Percentiles rank a stretch among this genome's conserved stretches.
Evolutionary conservation across 2,888 invertebrate species (phyloP).

Genomic region (Ornithoptera alexandrae): DNA sequence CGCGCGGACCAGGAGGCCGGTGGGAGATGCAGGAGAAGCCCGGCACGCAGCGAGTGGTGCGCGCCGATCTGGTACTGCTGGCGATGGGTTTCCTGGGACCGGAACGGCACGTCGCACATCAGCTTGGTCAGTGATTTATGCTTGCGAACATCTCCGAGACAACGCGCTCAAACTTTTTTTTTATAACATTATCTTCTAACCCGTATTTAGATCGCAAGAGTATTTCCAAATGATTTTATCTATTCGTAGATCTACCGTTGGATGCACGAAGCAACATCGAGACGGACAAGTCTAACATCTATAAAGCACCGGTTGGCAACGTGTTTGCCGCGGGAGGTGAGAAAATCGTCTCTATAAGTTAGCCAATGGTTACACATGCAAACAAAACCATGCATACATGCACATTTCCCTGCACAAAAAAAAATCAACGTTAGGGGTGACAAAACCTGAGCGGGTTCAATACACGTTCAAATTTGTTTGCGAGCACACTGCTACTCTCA

Average conservation of each 20-base stretch:
- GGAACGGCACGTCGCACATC: constrained; percentile 92
- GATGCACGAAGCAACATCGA: constrained; percentile 96
- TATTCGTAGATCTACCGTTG: constrained; percentile 82
- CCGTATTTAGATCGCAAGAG: no score
- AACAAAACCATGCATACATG: no score
- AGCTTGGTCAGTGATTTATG: constrained; percentile 72
- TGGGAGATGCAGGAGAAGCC: constrained; percentile 96
- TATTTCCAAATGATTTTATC: background rate
- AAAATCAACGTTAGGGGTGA: no score
- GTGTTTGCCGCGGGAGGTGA: constrained; percentile 98
- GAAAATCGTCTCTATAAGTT: background rate
- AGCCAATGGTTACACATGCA: no score
- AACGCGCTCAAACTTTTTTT: no score
- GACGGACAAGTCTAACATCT: constrained; percentile 86
- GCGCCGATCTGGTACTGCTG: constrained; percentile 94
- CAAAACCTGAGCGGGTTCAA: no score
- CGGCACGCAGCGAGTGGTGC: constrained; percentile 88
- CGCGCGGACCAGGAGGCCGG: constrained; percentile 92
- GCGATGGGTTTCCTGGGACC: constrained; percentile 99
- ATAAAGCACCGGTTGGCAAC: constrained; percentile 88
- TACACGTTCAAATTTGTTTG: no score
- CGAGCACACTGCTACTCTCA: no score
- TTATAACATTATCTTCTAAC: no score
- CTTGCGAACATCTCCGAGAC: no score
- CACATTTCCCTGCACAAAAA: no score